These are phyloP conservation scores for Meleagris gallopavo DNA, from an alignment of 2,113 vertebrate genomes.

Conservation along the genomic window DNA sequence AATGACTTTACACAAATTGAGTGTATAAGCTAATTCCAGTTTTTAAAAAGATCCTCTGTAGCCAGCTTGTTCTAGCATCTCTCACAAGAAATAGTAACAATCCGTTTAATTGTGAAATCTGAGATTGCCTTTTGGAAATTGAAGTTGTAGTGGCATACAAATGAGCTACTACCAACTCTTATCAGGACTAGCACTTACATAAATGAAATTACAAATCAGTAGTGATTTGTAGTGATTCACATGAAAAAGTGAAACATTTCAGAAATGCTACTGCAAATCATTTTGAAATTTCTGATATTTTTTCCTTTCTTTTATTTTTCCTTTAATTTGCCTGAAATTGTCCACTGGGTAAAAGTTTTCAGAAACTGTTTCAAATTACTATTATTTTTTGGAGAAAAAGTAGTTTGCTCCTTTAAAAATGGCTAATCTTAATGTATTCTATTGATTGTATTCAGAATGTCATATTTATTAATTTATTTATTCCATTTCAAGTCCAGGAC, in stretches of 20 bases:
- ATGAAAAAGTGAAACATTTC: neutral
- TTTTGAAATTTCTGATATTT: neutral
- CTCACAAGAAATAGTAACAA: conserved; percentile 5
- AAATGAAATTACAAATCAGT: neutral
- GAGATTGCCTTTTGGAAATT: neutral
- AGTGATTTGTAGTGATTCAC: neutral
- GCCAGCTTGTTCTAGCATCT: neutral
- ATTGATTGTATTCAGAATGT: neutral
- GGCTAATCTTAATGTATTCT: neutral
- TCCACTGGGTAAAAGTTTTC: neutral
- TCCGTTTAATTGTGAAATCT: neutral
- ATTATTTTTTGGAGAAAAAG: neutral
- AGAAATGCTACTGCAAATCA: neutral
- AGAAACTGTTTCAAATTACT: neutral
- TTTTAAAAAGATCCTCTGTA: neutral
- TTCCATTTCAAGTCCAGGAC: neutral
- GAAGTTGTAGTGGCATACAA: neutral
- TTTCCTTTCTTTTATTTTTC: neutral
- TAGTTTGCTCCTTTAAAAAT: neutral
- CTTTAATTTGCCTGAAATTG: neutral
- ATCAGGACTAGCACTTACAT: neutral
- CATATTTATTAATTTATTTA: neutral
- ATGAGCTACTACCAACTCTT: neutral
- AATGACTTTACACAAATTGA: neutral
- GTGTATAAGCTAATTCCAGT: neutral